Base-by-base conservation (phyloP, 2,888 invertebrate species). In the Acrocyrtus sp. region DNA sequence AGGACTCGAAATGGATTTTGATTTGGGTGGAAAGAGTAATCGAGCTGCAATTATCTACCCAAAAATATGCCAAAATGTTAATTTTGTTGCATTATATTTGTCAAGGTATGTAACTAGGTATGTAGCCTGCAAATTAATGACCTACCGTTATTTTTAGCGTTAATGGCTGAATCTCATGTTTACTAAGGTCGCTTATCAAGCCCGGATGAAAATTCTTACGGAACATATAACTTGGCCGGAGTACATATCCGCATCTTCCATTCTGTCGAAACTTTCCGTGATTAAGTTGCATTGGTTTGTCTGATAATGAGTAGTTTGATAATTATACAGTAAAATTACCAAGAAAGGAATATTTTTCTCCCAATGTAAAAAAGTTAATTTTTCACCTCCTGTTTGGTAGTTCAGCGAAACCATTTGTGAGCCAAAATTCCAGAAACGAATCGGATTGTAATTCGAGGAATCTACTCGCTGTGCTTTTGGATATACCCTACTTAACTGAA, bases 371-470 rank as follows among this genome's bases (percentile, higher is more conserved):
- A 15, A 15, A 51, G 6, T 29, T 15, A 50, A 48, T 57, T 39
- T 48, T 34, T 65, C 72, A 86, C 86, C 87, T 72, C 88, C 87
- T 0, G 98, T 98, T 85, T 99, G 98, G 84, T 96, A 99, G 85
- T 99, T 99, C 2, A 99, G 86, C 0, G 98, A 98, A 0, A 95
- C 94, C 95, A 99, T 94, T 85, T 99, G 98, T 51, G 93, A 94
- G 1, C 98, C 98, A 15, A 90, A 89, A 84, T 96, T 96, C 98
- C 98, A 99, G 86, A 97, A 92, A 1, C 92, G 90, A 4, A 94
- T 88, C 0, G 98, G 98, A 86, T 93, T 94, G 84, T 96, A 98
- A 86, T 99, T 99, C 0, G 97, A 96, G 0, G 98, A 99, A 83
- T 98, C 97, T 63, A 98, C 90, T 51, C 98, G 88, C 82, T 94